phyloP scores from a whole-genome alignment of 2,888 invertebrate genomes.

The Panzeria rudis region DNA sequence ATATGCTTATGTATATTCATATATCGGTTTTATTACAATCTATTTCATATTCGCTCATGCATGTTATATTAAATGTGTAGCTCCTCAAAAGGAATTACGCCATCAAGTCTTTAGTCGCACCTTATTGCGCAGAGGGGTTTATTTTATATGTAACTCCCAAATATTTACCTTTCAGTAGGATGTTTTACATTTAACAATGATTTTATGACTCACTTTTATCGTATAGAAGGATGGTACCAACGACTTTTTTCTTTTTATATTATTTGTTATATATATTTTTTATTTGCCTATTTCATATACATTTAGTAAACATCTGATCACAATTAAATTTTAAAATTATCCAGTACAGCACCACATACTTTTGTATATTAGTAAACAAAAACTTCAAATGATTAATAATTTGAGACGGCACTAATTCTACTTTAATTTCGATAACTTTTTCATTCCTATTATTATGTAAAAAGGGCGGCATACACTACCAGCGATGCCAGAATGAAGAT shows the following conservation, averaged over 20 bases:
- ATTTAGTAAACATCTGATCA: neutral
- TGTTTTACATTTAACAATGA: neutral
- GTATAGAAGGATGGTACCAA: neutral
- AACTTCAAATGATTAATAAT: constrained; percentile 40
- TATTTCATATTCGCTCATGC: constrained; percentile 21
- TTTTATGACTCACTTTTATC: constrained; percentile 1
- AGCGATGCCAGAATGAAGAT: no score
- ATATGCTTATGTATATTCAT: neutral
- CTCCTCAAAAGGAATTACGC: constrained; percentile 35
- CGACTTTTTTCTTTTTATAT: no score
- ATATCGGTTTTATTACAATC: constrained; percentile 9
- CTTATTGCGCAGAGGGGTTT: constrained; percentile 16
- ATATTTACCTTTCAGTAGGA: constrained; percentile 8
- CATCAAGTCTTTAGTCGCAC: constrained; percentile 29
- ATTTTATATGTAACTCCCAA: neutral
- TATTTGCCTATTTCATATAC: neutral
- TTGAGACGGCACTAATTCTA: constrained; percentile 1
- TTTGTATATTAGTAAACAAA: constrained; percentile 43
- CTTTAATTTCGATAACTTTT: neutral
- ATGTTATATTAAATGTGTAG: constrained; percentile 9
- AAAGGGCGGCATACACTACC: no score
- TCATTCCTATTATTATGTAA: no score
- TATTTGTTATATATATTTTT: neutral
- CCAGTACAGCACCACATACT: constrained; percentile 24
- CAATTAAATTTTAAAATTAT: constrained; percentile 6